phyloP scores from a whole-genome alignment of 2,113 vertebrate species.

The Diglossa brunneiventris region DNA sequence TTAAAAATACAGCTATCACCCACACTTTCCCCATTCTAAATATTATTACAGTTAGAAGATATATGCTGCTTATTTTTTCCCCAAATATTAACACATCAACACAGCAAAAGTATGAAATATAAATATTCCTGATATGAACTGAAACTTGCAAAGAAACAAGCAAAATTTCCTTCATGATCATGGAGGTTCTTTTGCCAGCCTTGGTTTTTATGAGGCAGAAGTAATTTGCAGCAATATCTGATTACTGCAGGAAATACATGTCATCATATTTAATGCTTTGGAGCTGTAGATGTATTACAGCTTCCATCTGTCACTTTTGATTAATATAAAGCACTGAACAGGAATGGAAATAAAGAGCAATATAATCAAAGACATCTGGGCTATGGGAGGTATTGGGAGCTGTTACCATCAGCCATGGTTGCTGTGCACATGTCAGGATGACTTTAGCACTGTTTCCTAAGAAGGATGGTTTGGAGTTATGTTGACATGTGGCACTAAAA shows the following conservation, averaged over 20 bases:
- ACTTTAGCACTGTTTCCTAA: background rate
- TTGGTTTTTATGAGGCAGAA: background rate
- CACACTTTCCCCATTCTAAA: background rate
- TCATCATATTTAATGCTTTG: constrained; percentile 5
- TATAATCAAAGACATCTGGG: background rate
- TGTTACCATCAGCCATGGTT: fast-evolving
- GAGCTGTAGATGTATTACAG: background rate
- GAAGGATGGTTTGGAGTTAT: background rate
- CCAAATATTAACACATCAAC: background rate
- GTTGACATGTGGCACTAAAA: background rate
- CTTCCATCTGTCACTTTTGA: background rate
- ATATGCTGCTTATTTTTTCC: background rate
- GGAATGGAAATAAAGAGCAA: background rate
- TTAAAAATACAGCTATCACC: background rate
- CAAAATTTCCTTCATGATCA: background rate
- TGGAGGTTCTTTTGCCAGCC: background rate
- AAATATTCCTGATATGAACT: background rate
- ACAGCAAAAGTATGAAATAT: background rate
- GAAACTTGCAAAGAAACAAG: background rate
- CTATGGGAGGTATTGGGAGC: background rate
- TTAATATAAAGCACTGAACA: background rate
- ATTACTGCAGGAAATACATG: constrained; percentile 6
- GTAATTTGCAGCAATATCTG: background rate
- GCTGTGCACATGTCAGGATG: background rate
- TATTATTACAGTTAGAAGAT: background rate